phyloP scores from a whole-genome alignment of 2,888 invertebrate species.

The Hyles lineata region DNA sequence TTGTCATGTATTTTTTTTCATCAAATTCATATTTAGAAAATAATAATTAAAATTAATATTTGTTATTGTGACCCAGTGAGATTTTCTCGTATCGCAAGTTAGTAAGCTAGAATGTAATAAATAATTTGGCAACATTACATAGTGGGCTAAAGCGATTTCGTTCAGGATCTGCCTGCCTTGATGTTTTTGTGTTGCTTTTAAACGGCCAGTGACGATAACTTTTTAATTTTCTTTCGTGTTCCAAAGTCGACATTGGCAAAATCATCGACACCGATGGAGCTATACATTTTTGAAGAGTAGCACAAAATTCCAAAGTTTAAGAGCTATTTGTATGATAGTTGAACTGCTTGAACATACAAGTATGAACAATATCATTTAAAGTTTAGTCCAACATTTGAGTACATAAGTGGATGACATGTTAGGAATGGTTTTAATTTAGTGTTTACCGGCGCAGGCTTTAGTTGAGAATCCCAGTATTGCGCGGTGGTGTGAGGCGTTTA shows the following conservation, averaged over 20 bases:
- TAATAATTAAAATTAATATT: background rate
- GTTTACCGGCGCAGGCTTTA: slow-evolving; percentile 18
- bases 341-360: too few relatives aligned
- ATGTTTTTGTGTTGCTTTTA: background rate
- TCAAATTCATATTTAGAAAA: too few relatives aligned
- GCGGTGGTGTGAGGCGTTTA: slow-evolving; percentile 17
- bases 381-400: too few relatives aligned
- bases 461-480: slow-evolving; percentile 20
- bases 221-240: too few relatives aligned
- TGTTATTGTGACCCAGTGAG: background rate
- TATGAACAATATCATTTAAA: too few relatives aligned
- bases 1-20: background rate
- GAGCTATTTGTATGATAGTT: too few relatives aligned
- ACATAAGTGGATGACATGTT: background rate
- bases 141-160: background rate
- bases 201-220: too few relatives aligned
- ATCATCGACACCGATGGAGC: too few relatives aligned
- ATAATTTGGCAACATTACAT: slow-evolving; percentile 6
- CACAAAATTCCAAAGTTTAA: too few relatives aligned
- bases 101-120: slow-evolving; percentile 11
- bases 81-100: slow-evolving; percentile 3
- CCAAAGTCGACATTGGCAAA: too few relatives aligned
- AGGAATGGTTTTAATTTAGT: background rate
- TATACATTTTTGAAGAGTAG: too few relatives aligned
- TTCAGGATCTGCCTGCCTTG: background rate